These are phyloP conservation scores for Leucopternis melanops DNA, from an alignment of 2,113 vertebrate genomes.

Conservation along the genomic window DNA sequence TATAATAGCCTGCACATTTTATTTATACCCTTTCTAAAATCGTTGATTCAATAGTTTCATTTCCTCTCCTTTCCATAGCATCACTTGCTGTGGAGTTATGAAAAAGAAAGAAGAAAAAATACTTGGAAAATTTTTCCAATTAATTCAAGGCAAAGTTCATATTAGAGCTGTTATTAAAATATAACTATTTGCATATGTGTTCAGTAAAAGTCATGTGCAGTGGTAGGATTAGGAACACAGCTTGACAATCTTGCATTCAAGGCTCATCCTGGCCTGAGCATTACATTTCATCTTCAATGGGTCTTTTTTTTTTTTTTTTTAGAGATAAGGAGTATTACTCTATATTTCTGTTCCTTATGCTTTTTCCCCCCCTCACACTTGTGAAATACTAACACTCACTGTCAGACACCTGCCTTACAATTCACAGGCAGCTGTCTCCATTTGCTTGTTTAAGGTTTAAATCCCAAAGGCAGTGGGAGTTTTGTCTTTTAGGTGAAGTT, in stretches of 20 bases:
- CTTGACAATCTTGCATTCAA: neutral
- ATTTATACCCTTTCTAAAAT: conserved; percentile 7
- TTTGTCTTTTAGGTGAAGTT: neutral
- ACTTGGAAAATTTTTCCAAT: neutral
- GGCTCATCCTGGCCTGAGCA: neutral
- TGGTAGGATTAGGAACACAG: neutral
- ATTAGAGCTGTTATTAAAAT: neutral
- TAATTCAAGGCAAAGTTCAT: neutral
- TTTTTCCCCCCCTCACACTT: neutral
- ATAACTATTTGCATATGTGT: neutral
- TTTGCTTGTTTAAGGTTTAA: neutral
- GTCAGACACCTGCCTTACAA: neutral
- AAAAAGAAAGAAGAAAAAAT: neutral
- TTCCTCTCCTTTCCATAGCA: neutral
- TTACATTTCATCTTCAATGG: neutral
- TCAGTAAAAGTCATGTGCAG: neutral
- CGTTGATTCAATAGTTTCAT: neutral
- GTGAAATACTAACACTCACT: neutral
- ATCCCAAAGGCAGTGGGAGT: neutral
- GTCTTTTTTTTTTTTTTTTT: neutral
- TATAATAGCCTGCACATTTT: conserved; percentile 19
- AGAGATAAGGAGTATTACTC: neutral
- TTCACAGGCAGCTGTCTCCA: neutral
- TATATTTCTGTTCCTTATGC: neutral
- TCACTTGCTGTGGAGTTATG: neutral